Base-by-base conservation (phyloP, 2,797 vertebrate species). In the Acestrorhynchus altus region DNA sequence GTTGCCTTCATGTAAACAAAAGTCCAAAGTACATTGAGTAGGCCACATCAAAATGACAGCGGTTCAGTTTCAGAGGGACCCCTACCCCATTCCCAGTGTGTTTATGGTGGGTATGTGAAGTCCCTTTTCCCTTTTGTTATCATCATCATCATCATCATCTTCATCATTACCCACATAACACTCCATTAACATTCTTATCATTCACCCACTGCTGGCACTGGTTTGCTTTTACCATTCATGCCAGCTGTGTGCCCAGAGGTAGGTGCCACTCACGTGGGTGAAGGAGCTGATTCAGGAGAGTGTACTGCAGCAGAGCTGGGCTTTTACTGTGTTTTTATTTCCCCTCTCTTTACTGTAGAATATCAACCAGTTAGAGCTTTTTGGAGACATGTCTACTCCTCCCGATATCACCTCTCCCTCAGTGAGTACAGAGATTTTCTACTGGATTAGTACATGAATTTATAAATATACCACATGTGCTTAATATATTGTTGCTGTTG, bases 361-460 rank as follows among this genome's bases (percentile, higher is more conserved):
- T 94, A 96, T 99, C 94, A 97, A 96, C 93, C 98, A 99, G 87
- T 94, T 99, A 95, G 96, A 98, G 91, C 95, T 99, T 92, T 99
- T 99, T 88, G 98, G 98, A 92, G 98, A 99, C 91, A 99, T 99
- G 97, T 99, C 98, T 76, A 99, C 98, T 77, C 98, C 97, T 86
- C 97, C 98, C 84, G 98, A 99, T 92, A 95, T 99, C 94, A 98
- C 97, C 82, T 99, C 98, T 89, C 97, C 97, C 80, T 98, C 97
- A 16, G 98, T 99, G 93, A 97, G 98, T 95, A 86, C 8, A 44
- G 13, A 49, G 42, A 65, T 35, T 35, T 35, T 35, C 2, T 35
- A 35, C 31, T 2, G 6, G 2, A 35, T 35, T 35, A 35, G 31
- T 35, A 35, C 31, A 35, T 35, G 31, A 35, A 35, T 2, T 35